These are phyloP conservation scores for Lethrus apterus DNA, from an alignment of 1,140 invertebrate species.

Conservation along the genomic window DNA sequence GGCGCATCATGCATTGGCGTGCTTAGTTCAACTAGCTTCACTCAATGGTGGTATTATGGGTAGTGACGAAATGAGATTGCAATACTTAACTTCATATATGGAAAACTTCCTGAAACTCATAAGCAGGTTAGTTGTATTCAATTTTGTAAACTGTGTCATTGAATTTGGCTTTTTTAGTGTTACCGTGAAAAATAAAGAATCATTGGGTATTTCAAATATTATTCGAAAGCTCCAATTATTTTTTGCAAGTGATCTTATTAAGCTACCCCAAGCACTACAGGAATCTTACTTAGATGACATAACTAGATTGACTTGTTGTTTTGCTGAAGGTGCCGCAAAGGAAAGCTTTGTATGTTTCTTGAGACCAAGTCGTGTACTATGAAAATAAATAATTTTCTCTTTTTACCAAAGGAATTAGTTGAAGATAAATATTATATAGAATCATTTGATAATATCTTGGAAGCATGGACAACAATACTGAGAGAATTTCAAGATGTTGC, in stretches of 20 bases:
- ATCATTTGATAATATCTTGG: conserved; percentile 73
- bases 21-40: conserved; percentile 71
- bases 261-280: conserved; percentile 41
- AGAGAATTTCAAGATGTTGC: conserved; percentile 52
- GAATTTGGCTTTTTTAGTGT: conserved; percentile 40
- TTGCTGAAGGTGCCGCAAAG: conserved; percentile 62
- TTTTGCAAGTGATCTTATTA: conserved; percentile 50
- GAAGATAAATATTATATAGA: conserved; percentile 68
- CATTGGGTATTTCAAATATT: conserved; percentile 60
- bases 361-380: too few species aligned
- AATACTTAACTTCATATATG: conserved; percentile 66
- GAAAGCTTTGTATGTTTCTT: conserved; percentile 57
- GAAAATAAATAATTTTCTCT: background rate
- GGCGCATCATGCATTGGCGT: conserved; percentile 67
- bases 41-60: conserved; percentile 64
- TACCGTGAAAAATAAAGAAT: conserved; percentile 54
- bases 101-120: conserved; percentile 62
- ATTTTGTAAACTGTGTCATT: conserved; percentile 8
- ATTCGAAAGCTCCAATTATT: conserved; percentile 56
- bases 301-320: conserved; percentile 64
- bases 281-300: conserved; percentile 53
- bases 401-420: conserved; percentile 36
- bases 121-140: conserved; percentile 1
- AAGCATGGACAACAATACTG: conserved; percentile 66
- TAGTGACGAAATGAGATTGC: conserved; percentile 50